A percentile compares a stretch with the other conserved stretches of the same genome.
Conservation (phyloP, 2,888 invertebrate genomes). For the Galeopsomyia nigrocyanea region DNA sequence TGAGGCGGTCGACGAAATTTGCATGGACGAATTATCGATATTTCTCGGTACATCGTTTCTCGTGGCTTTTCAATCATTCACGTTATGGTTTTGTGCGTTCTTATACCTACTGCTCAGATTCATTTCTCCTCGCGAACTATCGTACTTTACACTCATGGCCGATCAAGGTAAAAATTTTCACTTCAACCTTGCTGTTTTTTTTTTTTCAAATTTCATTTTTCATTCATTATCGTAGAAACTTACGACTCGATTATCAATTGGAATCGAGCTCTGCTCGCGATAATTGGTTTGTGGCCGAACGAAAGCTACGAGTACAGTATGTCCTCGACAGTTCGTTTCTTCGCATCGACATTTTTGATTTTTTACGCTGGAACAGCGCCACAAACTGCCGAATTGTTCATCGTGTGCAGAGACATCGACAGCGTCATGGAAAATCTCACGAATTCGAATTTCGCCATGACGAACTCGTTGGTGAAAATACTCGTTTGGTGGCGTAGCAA, state of each 20-base stretch:
- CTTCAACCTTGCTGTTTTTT: too few relatives aligned
- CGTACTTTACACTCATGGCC: too few relatives aligned
- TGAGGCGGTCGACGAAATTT: too few relatives aligned
- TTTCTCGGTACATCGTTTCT: too few relatives aligned
- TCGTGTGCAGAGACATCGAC: conserved; percentile 21
- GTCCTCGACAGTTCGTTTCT: neutral
- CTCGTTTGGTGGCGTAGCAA: conserved; percentile 12
- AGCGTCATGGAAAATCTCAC: conserved; percentile 22
- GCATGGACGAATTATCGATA: too few relatives aligned
- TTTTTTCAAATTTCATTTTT: too few relatives aligned
- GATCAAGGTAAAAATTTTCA: too few relatives aligned
- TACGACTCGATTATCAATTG: conserved; percentile 42
- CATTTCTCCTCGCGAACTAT: too few relatives aligned
- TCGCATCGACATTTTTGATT: conserved; percentile 4
- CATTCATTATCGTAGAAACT: too few relatives aligned
- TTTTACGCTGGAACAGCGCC: conserved; percentile 1
- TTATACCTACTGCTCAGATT: too few relatives aligned
- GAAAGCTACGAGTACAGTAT: neutral
- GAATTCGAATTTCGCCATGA: conserved; percentile 11
- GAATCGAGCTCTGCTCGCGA: conserved; percentile 49
- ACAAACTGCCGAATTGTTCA: conserved; percentile 16
- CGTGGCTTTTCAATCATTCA: too few relatives aligned
- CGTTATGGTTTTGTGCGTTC: too few relatives aligned
- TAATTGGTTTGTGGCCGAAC: conserved; percentile 53
- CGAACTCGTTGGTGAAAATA: conserved; percentile 16